These are phyloP conservation scores for Melanaphis sacchari DNA, from an alignment of 1,140 invertebrate species.

Conservation along the genomic window DNA sequence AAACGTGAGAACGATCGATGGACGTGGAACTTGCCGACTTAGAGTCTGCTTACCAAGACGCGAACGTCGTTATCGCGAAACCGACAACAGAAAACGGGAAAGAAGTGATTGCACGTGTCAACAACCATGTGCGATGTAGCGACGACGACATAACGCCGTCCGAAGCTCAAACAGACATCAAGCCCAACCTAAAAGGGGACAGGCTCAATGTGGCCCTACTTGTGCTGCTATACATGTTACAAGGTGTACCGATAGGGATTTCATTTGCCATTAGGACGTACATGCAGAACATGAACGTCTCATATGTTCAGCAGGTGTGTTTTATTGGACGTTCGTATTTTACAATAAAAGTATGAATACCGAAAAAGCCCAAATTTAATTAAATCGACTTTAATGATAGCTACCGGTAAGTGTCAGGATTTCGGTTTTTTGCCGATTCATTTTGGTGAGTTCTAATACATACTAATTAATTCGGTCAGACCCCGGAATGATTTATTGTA, in stretches of 20 bases:
- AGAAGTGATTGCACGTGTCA: neutral
- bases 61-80: too few relatives aligned
- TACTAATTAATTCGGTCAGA: too few relatives aligned
- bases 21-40: neutral
- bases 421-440: neutral
- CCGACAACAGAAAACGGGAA: neutral
- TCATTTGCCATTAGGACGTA: slow-evolving; percentile 94
- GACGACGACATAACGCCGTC: neutral
- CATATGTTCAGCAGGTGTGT: slow-evolving; percentile 80
- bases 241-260: slow-evolving; percentile 95
- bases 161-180: neutral
- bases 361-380: neutral
- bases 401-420: neutral
- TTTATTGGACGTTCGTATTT: neutral
- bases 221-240: slow-evolving; percentile 90
- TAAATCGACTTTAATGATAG: neutral
- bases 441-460: too few relatives aligned
- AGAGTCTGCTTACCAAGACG: neutral
- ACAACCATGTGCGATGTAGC: neutral
- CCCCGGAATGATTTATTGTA: too few relatives aligned
- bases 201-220: slow-evolving; percentile 81
- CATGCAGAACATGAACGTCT: slow-evolving; percentile 87
- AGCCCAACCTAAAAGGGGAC: slow-evolving; percentile 67
- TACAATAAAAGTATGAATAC: neutral
- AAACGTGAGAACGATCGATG: neutral